Conservation (phyloP, 1,140 invertebrate species). For the Caenorhabditis latens region DNA sequence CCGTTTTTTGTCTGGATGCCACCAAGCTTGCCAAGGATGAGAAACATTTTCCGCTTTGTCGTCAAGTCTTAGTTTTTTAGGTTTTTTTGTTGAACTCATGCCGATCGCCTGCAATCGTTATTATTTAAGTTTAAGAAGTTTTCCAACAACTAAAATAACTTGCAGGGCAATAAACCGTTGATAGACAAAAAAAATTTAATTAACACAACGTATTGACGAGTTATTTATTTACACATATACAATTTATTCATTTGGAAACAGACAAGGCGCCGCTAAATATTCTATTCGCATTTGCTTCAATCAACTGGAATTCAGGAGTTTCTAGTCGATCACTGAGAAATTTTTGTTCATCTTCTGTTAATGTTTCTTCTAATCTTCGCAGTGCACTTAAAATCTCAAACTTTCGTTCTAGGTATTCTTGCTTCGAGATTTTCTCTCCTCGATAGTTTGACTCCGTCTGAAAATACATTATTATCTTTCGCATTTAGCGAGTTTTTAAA, state of each 20-base stretch:
- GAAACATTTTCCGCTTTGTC: background rate
- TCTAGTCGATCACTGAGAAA: slow-evolving; percentile 24
- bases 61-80: background rate
- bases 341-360: slow-evolving; percentile 17
- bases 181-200: no score
- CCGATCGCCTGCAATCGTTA: no score
- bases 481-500: background rate
- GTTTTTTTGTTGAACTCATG: background rate
- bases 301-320: slow-evolving; percentile 33
- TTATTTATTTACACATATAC: slow-evolving; percentile 3
- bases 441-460: slow-evolving; percentile 80
- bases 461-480: background rate
- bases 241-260: background rate
- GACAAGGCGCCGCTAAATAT: background rate
- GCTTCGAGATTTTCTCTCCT: slow-evolving; percentile 79
- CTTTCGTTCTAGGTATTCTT: slow-evolving; percentile 79
- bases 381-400: slow-evolving; percentile 83
- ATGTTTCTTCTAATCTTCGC: slow-evolving; percentile 80
- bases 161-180: no score
- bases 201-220: no score
- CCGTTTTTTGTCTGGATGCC: background rate
- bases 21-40: slow-evolving; percentile 18
- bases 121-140: no score
- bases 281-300: slow-evolving; percentile 44
- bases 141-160: background rate